Conservation (phyloP, 2,888 invertebrate species). For the Rhamnusium bicolor region DNA sequence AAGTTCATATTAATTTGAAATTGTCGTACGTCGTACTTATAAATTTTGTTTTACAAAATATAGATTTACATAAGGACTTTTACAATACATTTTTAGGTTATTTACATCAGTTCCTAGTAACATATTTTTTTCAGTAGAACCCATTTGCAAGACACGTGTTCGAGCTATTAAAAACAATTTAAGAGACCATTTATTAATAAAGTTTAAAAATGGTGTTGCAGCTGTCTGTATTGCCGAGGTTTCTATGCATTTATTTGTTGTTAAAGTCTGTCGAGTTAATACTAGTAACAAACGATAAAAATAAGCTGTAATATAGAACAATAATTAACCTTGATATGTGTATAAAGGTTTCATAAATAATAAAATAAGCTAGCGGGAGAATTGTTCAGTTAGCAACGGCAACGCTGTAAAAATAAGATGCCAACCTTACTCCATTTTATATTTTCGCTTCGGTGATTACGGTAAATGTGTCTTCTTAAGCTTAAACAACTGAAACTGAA, state of each 20-base stretch:
- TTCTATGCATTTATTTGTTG: constrained; percentile 7
- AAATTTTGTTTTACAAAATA: neutral
- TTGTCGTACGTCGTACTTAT: neutral
- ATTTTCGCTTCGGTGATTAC: constrained; percentile 38
- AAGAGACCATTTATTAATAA: neutral
- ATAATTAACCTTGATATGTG: constrained; percentile 35
- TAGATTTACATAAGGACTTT: neutral
- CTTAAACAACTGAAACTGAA: constrained; percentile 8
- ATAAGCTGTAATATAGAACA: constrained; percentile 23
- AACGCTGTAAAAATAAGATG: constrained; percentile 29
- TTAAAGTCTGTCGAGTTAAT: constrained; percentile 4
- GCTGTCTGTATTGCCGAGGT: constrained; percentile 22
- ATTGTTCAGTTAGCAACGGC: constrained; percentile 16
- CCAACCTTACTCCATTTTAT: constrained; percentile 44
- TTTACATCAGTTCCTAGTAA: neutral
- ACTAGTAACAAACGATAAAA: constrained; percentile 28
- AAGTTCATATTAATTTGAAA: neutral
- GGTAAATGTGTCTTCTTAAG: constrained; percentile 38
- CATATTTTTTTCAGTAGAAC: neutral
- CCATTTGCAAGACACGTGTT: neutral
- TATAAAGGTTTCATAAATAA: constrained; percentile 22
- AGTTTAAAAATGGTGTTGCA: constrained; percentile 20
- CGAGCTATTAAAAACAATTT: neutral
- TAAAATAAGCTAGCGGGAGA: neutral
- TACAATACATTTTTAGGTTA: neutral